Evolutionary conservation across 2,797 vertebrate genomes (phyloP).

Genomic region (Paedocypris micromegethes): DNA sequence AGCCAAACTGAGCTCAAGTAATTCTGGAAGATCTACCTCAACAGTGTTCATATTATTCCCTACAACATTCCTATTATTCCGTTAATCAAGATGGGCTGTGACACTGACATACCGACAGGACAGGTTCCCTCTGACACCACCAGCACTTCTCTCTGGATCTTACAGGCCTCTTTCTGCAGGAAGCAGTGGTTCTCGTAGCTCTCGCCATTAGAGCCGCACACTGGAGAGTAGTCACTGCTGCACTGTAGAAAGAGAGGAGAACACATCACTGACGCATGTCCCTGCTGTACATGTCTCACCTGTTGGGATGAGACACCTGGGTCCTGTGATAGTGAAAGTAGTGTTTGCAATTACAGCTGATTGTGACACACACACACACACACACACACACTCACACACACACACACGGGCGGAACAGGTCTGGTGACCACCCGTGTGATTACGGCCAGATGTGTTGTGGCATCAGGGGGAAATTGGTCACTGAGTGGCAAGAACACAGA

Average conservation of each 20-base stretch:
- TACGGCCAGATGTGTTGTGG: slow-evolving; percentile 17
- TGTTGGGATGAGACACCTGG: slow-evolving; percentile 2
- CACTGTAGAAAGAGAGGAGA: slow-evolving; percentile 58
- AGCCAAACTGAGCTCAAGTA: no score
- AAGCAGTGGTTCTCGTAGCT: slow-evolving; percentile 80
- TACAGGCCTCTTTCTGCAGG: slow-evolving; percentile 78
- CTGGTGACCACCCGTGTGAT: neutral
- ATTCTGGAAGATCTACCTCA: no score
- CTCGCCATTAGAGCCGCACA: slow-evolving; percentile 78
- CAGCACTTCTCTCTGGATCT: slow-evolving; percentile 76
- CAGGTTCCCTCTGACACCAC: slow-evolving; percentile 73
- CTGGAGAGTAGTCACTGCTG: slow-evolving; percentile 76
- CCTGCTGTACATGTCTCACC: slow-evolving; percentile 24
- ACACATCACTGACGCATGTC: slow-evolving; percentile 14
- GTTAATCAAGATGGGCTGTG: no score
- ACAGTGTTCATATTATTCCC: no score
- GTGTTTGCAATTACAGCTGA: neutral
- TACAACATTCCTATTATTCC: no score
- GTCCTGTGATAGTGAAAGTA: neutral
- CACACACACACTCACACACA: slow-evolving; percentile 1
- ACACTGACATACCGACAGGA: slow-evolving; percentile 64
- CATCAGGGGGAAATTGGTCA: slow-evolving; percentile 17
- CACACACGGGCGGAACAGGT: neutral
- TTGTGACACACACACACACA: slow-evolving; percentile 2
- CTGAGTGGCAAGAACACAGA: slow-evolving; percentile 23